Conservation (phyloP, 2,113 vertebrate genomes). For the Pleuronectes platessa region DNA sequence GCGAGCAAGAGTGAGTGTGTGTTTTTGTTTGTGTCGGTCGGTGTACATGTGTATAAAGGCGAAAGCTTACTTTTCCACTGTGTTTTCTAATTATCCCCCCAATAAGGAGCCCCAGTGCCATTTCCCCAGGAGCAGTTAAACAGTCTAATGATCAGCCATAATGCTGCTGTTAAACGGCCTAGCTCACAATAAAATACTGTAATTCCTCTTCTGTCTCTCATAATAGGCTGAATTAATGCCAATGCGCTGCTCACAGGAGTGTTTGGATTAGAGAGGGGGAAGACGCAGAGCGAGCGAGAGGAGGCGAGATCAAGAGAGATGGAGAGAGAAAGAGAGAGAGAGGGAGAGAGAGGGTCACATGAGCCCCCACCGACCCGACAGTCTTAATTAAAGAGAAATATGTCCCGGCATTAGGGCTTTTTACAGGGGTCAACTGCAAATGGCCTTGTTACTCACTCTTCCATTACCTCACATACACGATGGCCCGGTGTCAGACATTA, state of each 20-base stretch:
- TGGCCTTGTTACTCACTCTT: constrained; percentile 35
- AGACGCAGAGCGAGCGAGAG: constrained; percentile 2
- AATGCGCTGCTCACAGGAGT: constrained; percentile 60
- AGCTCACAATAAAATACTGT: constrained; percentile 78
- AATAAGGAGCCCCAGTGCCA: constrained; percentile 59
- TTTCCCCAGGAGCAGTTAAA: constrained; percentile 76
- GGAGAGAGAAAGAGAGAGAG: constrained; percentile 2
- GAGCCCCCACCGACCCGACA: constrained; percentile 27
- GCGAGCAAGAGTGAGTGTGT: neutral
- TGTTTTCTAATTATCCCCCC: constrained; percentile 76
- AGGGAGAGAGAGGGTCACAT: neutral
- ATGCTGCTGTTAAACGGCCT: constrained; percentile 80
- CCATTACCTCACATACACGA: constrained; percentile 45
- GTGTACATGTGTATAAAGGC: neutral
- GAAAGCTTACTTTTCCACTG: constrained; percentile 64
- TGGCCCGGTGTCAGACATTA: constrained; percentile 23
- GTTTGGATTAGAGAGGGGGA: constrained; percentile 59
- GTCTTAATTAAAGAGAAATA: constrained; percentile 64
- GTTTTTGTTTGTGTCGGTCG: constrained; percentile 32
- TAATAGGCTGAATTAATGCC: constrained; percentile 82
- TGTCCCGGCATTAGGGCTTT: constrained; percentile 41
- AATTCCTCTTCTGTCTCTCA: constrained; percentile 79
- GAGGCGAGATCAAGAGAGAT: constrained; percentile 16
- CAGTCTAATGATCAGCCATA: constrained; percentile 82
- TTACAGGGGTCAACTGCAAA: constrained; percentile 65